Evolutionary conservation across 1,140 invertebrate species (phyloP), one percentile per base, ranked within the genome.

Genomic region (Nephotettix cincticeps): DNA sequence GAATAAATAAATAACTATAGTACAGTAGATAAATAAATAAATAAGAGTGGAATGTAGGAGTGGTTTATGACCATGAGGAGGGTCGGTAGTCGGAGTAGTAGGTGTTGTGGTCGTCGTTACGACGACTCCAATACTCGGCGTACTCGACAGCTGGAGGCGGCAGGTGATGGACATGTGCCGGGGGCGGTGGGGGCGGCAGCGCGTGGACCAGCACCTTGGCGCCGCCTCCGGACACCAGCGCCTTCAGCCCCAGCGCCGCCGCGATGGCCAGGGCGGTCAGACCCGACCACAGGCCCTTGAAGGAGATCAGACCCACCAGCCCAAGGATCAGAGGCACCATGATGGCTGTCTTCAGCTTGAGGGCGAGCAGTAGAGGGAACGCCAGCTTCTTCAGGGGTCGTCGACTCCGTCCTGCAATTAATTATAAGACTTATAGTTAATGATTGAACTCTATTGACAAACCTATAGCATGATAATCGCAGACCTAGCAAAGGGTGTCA

Each of bases 221-320:
- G 74, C 21, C 77, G 78, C 17, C 80, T 77, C 40, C 80, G 82
- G 86, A 66, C 13, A 86, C 67, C 13, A 86, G 75, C 9, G 81
- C 80, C 68, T 85, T 85, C 0, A 87, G 76, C 19, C 81, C 84
- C 0, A 85, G 79, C 0, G 83, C 84, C 32, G 82, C 83, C 14
- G 88, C 86, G 56, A 90, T 78, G 13, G 87, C 78, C 63, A 90
- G 80, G 1, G 89, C 86, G 72, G 87, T 79, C n/a, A 89, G 76
- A 43, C 88, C 86, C 25, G 85, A 83, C 47, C 86, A 86, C 3
- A 90, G 80, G 51, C 87, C 87, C 74, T 90, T 90, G 73, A 90
- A 83, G 0, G 87, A 85, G 47, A 90, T 82, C 32, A 89, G 77
- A 19, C 85, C 85, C 61, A 90, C 84, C 32, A 85, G 72, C 6